A percentile compares a stretch with the other conserved stretches of the same genome.
Evolutionary conservation across 2,797 vertebrate genomes (phyloP).

Genomic region (Echiichthys vipera): DNA sequence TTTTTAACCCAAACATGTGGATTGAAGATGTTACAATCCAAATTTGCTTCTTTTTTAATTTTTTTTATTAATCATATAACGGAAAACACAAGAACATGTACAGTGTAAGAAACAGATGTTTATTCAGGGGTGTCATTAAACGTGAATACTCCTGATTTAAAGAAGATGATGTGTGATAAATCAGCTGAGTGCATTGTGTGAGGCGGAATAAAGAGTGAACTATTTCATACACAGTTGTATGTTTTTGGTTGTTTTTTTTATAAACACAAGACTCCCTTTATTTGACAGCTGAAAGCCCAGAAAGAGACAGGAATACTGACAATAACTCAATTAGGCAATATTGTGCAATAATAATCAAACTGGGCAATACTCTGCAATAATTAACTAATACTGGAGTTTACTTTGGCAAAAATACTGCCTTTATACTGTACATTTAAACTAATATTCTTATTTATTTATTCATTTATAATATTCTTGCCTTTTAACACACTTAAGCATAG

Average conservation of each 20-base stretch:
- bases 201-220: constrained; percentile 58
- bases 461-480: no score
- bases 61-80: constrained; percentile 22
- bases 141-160: constrained; percentile 1
- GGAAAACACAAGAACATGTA: constrained; percentile 43
- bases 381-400: no score
- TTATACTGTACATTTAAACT: no score
- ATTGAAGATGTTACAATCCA: constrained; percentile 11
- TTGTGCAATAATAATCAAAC: no score
- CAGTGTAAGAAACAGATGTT: constrained; percentile 53
- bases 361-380: no score
- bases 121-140: constrained; percentile 36
- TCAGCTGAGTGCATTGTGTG: constrained; percentile 21
- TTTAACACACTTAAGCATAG: no score
- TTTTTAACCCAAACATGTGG: constrained; percentile 8
- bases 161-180: constrained; percentile 50
- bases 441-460: no score
- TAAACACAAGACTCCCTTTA: not conserved
- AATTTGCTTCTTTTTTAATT: constrained; percentile 12
- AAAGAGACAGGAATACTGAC: not conserved
- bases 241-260: not conserved
- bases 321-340: no score
- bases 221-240: constrained; percentile 34
- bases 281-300: not conserved
- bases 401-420: no score